Conservation (phyloP, 2,113 vertebrate species). For the Heterotilapia buettikoferi region DNA sequence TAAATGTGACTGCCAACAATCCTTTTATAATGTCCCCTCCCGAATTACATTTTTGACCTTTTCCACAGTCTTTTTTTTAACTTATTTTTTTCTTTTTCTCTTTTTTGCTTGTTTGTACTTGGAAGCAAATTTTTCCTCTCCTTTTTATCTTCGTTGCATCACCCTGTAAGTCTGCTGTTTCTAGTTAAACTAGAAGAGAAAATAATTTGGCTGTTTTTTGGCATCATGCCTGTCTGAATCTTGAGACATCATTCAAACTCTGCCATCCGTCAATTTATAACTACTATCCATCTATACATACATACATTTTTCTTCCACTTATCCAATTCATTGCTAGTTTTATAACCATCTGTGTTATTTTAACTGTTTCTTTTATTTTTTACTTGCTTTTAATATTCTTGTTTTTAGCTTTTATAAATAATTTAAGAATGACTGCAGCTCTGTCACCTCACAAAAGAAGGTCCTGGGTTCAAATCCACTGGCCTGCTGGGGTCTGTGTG, state of each 20-base stretch:
- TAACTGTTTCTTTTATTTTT: background rate
- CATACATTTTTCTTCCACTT: background rate
- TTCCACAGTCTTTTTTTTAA: background rate
- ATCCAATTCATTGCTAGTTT: background rate
- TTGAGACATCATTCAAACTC: background rate
- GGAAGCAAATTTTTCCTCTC: background rate
- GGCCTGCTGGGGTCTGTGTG: background rate
- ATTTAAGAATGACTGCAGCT: background rate
- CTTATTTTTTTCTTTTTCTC: background rate
- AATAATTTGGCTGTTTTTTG: background rate
- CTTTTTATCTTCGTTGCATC: background rate
- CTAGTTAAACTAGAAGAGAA: background rate
- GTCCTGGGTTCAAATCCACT: background rate
- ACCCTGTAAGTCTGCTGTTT: background rate
- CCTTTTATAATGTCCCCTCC: slow-evolving; percentile 11
- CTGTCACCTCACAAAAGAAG: background rate
- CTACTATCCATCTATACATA: background rate
- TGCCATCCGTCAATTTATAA: background rate
- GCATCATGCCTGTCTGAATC: background rate
- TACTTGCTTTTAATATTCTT: background rate
- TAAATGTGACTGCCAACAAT: slow-evolving; percentile 23
- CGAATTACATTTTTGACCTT: slow-evolving; percentile 6
- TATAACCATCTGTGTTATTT: background rate
- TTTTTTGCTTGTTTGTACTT: background rate
- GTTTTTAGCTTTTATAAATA: background rate